Conservation (phyloP, 2,113 vertebrate species). For the Neodontobutis hainanensis region DNA sequence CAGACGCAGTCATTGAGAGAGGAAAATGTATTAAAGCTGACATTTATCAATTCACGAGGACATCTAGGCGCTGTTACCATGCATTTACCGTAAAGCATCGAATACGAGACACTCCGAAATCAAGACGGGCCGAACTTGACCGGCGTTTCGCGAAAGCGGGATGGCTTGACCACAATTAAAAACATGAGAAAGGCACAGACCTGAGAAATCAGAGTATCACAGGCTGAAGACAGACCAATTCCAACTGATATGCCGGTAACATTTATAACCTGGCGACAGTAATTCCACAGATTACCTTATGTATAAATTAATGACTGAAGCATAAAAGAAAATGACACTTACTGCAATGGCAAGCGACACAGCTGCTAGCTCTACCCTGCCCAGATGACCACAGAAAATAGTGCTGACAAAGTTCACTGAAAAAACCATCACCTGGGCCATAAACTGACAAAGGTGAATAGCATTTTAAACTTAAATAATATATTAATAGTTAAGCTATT, state of each 20-base stretch:
- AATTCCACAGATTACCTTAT: slow-evolving; percentile 5
- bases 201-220: slow-evolving; percentile 93
- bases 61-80: no score
- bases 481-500: not conserved
- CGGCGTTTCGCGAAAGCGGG: no score
- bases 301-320: not conserved
- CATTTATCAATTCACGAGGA: no score
- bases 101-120: no score
- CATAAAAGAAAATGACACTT: slow-evolving; percentile 51
- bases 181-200: slow-evolving; percentile 61
- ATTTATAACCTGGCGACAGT: slow-evolving; percentile 83
- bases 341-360: slow-evolving; percentile 87
- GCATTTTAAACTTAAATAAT: not conserved
- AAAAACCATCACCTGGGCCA: slow-evolving; percentile 83
- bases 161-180: no score
- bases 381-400: slow-evolving; percentile 92
- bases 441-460: slow-evolving; percentile 64
- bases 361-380: slow-evolving; percentile 83
- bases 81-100: no score
- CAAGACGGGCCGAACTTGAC: no score
- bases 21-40: no score
- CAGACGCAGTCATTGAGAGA: no score
- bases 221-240: slow-evolving; percentile 85
- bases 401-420: slow-evolving; percentile 87
- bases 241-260: slow-evolving; percentile 88